Percentiles rank a stretch among this genome's conserved stretches.
Conservation (phyloP, 2,797 vertebrate species). For the Pterois miles region DNA sequence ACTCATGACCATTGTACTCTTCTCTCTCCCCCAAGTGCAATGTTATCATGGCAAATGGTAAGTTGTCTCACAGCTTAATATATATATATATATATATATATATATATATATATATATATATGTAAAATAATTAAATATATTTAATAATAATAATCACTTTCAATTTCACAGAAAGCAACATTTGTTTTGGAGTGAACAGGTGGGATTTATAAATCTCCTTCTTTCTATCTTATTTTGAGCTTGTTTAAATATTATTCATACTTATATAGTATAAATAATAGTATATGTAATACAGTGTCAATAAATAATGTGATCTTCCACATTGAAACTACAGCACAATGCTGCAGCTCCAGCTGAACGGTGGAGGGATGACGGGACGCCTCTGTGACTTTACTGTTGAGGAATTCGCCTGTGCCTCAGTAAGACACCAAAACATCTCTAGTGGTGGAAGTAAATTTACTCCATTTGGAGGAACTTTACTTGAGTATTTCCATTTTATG, state of each 20-base stretch:
- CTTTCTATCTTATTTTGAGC: not conserved
- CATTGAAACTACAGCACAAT: slow-evolving; percentile 42
- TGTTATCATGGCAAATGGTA: slow-evolving; percentile 64
- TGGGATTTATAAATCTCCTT: slow-evolving; percentile 29
- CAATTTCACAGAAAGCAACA: slow-evolving; percentile 52
- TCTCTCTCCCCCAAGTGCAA: slow-evolving; percentile 64
- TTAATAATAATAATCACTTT: not conserved
- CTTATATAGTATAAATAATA: too few species aligned
- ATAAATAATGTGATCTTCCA: not conserved
- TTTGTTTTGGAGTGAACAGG: slow-evolving; percentile 75
- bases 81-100: too few species aligned
- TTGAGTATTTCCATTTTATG: not conserved
- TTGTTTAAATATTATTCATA: not conserved
- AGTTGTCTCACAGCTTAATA: slow-evolving; percentile 10
- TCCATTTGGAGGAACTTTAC: not conserved
- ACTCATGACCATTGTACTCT: not conserved
- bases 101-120: too few species aligned
- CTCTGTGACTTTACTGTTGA: slow-evolving; percentile 59
- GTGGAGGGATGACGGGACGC: not conserved
- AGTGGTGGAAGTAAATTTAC: not conserved
- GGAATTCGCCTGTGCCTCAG: slow-evolving; percentile 67
- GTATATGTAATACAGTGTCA: too few species aligned
- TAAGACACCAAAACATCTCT: slow-evolving; percentile 19
- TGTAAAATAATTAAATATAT: not conserved
- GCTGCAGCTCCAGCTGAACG: slow-evolving; percentile 58